Evolutionary conservation across 2,888 invertebrate genomes (phyloP).

Genomic region (Drosophila acutilabella): DNA sequence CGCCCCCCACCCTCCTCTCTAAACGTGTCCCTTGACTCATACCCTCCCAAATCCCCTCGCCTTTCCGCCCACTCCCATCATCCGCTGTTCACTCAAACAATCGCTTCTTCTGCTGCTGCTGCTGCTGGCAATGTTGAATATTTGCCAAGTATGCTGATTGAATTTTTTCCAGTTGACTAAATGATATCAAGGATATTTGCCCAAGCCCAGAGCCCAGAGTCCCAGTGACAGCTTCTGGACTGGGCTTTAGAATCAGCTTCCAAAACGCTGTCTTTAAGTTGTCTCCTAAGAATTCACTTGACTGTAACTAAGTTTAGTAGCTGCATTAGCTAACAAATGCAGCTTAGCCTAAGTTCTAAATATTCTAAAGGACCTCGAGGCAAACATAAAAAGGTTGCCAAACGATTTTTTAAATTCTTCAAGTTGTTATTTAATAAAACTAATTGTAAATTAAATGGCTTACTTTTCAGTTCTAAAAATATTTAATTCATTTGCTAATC

Average conservation of each 20-base stretch:
- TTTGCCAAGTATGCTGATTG: slow-evolving; percentile 84
- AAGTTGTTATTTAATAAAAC: too few relatives aligned
- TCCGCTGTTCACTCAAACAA: slow-evolving; percentile 67
- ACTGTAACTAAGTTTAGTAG: background rate
- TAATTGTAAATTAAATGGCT: too few relatives aligned
- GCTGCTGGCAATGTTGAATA: slow-evolving; percentile 63
- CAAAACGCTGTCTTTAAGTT: slow-evolving; percentile 40
- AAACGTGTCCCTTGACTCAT: slow-evolving; percentile 16
- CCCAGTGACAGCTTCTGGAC: slow-evolving; percentile 27
- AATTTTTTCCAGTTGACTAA: slow-evolving; percentile 84
- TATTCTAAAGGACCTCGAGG: too few relatives aligned
- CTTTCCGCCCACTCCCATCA: slow-evolving; percentile 2
- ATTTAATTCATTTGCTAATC: too few relatives aligned
- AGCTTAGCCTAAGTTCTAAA: too few relatives aligned
- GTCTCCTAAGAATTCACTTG: slow-evolving; percentile 9
- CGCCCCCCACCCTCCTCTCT: background rate
- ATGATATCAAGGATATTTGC: slow-evolving; percentile 84
- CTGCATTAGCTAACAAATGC: background rate
- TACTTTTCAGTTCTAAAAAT: too few relatives aligned
- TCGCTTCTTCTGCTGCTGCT: slow-evolving; percentile 43
- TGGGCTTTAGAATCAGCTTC: slow-evolving; percentile 11
- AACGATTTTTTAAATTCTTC: too few relatives aligned
- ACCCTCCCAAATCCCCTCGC: background rate
- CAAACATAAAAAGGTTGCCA: too few relatives aligned
- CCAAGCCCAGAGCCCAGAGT: slow-evolving; percentile 36